A percentile compares a stretch with the other conserved stretches of the same genome.
phyloP scores from a whole-genome alignment of 2,888 invertebrate genomes.

The Scrobipalpa atriplicella region DNA sequence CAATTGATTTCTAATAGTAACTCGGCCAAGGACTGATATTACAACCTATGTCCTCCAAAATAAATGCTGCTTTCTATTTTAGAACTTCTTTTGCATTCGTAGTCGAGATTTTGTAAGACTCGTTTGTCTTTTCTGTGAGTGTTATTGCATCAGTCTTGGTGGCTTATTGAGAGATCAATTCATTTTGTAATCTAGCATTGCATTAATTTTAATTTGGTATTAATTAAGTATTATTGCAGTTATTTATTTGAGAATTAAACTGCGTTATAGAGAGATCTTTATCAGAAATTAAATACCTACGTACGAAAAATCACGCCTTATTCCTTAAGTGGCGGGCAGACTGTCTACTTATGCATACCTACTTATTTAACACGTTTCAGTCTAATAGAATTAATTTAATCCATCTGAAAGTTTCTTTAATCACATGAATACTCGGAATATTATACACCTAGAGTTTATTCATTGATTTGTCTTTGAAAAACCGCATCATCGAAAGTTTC shows the following conservation, averaged over 20 bases:
- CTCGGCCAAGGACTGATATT: conserved; percentile 9
- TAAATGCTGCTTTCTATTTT: background rate
- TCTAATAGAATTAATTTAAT: too few species aligned
- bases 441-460: too few species aligned
- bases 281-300: too few species aligned
- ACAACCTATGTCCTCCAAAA: background rate
- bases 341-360: too few species aligned
- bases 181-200: background rate
- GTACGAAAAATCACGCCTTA: too few species aligned
- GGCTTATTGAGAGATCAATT: background rate
- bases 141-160: background rate
- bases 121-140: background rate
- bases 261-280: too few species aligned
- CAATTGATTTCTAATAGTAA: conserved; percentile 19
- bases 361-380: too few species aligned
- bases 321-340: too few species aligned
- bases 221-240: background rate
- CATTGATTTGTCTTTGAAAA: background rate
- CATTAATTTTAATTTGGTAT: background rate
- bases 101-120: background rate
- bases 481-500: background rate
- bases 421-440: too few species aligned
- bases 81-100: background rate
- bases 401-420: too few species aligned
- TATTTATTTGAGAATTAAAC: too few species aligned